Evolutionary conservation across 2,113 vertebrate genomes (phyloP).

Genomic region (Phylloscopus trochilus): DNA sequence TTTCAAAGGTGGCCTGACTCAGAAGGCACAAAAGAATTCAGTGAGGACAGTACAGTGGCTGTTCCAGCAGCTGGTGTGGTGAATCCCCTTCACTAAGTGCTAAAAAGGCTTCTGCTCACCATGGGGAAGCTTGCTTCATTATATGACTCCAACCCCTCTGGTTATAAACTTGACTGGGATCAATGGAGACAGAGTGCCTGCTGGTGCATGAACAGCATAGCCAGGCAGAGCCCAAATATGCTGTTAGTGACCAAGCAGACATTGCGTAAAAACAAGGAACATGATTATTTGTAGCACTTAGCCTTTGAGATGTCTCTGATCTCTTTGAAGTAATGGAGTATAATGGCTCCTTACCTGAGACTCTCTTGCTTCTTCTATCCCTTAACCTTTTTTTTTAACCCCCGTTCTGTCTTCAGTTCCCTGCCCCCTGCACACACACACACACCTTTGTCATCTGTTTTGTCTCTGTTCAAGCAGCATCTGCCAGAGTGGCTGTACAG

Average conservation of each 20-base stretch:
- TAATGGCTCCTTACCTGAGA: background rate
- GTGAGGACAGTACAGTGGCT: background rate
- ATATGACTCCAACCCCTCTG: background rate
- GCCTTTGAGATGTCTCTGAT: background rate
- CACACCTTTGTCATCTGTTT: background rate
- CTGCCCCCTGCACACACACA: background rate
- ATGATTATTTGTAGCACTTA: background rate
- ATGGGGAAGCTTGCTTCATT: background rate
- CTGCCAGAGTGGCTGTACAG: background rate
- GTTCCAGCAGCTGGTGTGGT: background rate
- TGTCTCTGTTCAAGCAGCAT: background rate
- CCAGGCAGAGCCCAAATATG: background rate
- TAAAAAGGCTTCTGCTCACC: conserved; percentile 36
- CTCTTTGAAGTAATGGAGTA: background rate
- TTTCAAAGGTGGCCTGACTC: background rate
- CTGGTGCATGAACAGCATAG: background rate
- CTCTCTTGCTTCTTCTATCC: background rate
- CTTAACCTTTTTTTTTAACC: background rate
- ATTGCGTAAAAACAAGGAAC: background rate
- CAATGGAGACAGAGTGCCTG: background rate
- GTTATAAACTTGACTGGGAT: background rate
- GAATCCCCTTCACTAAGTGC: background rate
- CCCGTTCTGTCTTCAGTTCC: background rate
- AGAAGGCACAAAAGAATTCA: background rate
- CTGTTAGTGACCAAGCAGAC: background rate